phyloP scores from a whole-genome alignment of 1,140 invertebrate species.

The Euura saliciscinereae region DNA sequence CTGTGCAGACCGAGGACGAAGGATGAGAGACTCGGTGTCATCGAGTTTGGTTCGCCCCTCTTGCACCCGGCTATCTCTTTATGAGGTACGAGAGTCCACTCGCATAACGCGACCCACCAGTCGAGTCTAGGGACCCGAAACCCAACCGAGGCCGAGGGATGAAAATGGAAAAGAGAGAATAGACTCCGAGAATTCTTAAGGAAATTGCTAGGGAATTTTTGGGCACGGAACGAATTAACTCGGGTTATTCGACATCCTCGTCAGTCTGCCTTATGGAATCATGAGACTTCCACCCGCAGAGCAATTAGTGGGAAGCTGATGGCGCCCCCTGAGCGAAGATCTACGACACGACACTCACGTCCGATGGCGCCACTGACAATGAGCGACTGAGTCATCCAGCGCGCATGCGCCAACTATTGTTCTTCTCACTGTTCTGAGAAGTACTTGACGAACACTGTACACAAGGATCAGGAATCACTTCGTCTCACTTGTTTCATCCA shows the following conservation, averaged over 20 bases:
- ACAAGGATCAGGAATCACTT: too few species aligned
- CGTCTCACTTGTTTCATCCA: too few species aligned
- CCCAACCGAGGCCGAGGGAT: not conserved
- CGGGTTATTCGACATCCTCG: not conserved
- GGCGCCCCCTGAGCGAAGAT: too few species aligned
- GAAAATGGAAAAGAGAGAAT: not conserved
- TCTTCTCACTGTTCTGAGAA: too few species aligned
- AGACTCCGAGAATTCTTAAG: slow-evolving; percentile 1
- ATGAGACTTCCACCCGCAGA: too few species aligned
- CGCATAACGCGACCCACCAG: not conserved
- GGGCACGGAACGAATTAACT: not conserved
- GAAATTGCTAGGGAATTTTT: slow-evolving; percentile 9
- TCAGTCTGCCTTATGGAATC: not conserved
- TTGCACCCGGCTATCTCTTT: slow-evolving; percentile 9
- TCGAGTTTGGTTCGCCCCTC: not conserved
- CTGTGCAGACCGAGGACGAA: too few species aligned
- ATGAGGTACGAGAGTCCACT: slow-evolving; percentile 17
- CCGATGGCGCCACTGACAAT: too few species aligned
- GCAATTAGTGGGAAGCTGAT: too few species aligned
- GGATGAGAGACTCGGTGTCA: not conserved
- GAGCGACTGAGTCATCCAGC: too few species aligned
- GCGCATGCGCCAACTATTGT: too few species aligned
- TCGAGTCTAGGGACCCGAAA: not conserved
- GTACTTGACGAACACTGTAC: too few species aligned
- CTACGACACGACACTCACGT: too few species aligned